These are phyloP conservation scores for Nomada flava DNA, from an alignment of 2,888 invertebrate genomes.

Conservation along the genomic window DNA sequence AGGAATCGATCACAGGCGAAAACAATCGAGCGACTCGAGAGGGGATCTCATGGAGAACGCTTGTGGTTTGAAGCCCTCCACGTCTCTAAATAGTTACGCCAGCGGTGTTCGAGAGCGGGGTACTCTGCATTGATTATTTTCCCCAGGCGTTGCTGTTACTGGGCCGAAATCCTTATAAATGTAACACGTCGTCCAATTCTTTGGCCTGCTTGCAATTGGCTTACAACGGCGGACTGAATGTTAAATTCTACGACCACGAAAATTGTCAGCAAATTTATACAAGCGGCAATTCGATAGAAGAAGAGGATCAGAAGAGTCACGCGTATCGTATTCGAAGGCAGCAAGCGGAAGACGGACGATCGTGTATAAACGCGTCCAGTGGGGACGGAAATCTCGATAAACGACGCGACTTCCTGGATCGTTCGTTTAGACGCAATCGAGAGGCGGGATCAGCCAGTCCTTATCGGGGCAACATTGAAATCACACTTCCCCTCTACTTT, in stretches of 20 bases:
- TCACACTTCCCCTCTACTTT: slow-evolving; percentile 22
- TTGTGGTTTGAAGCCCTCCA: not conserved
- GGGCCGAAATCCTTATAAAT: no score
- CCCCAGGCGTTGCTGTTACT: no score
- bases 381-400: slow-evolving; percentile 37
- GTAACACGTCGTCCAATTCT: no score
- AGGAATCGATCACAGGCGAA: slow-evolving; percentile 10
- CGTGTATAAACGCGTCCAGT: slow-evolving; percentile 6
- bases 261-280: slow-evolving; percentile 40
- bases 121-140: not conserved
- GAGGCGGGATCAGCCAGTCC: slow-evolving; percentile 25
- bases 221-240: no score
- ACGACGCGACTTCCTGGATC: slow-evolving; percentile 24
- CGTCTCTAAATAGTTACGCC: not conserved
- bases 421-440: slow-evolving; percentile 52
- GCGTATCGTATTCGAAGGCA: slow-evolving; percentile 5
- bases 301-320: no score
- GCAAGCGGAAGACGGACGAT: slow-evolving; percentile 9
- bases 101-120: not conserved
- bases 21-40: slow-evolving; percentile 3
- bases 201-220: no score
- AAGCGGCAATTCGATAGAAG: not conserved
- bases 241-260: not conserved
- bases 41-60: not conserved
- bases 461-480: slow-evolving; percentile 49